Conservation (phyloP, 2,888 invertebrate species). For the Matsumyia berberina region DNA sequence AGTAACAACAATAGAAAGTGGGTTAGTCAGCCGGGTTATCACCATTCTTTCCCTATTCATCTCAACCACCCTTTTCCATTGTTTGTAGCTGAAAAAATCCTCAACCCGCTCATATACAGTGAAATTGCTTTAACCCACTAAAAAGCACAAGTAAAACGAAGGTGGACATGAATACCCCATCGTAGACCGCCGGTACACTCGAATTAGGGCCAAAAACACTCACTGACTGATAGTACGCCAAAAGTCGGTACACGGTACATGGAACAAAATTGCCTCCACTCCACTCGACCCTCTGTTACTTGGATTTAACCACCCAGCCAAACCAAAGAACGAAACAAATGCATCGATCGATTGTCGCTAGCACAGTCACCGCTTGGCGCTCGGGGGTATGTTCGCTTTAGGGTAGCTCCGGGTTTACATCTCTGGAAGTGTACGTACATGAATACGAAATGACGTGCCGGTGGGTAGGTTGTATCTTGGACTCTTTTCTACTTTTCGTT, state of each 20-base stretch:
- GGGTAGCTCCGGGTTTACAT: slow-evolving; percentile 52
- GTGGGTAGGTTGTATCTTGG: slow-evolving; percentile 25
- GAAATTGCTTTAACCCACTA: slow-evolving; percentile 69
- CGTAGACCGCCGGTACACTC: slow-evolving; percentile 47
- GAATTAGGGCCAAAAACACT: slow-evolving; percentile 54
- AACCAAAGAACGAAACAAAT: slow-evolving; percentile 43
- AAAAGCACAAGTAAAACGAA: no score
- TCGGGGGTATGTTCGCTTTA: slow-evolving; percentile 14
- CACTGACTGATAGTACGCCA: slow-evolving; percentile 14
- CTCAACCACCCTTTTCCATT: slow-evolving; percentile 15
- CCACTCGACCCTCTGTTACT: slow-evolving; percentile 14
- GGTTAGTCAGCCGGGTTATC: slow-evolving; percentile 61
- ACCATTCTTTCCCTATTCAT: background rate
- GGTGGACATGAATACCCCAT: slow-evolving; percentile 2
- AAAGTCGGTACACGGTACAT: slow-evolving; percentile 24
- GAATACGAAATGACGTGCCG: slow-evolving; percentile 38
- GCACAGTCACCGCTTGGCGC: slow-evolving; percentile 1
- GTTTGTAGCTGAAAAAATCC: slow-evolving; percentile 18
- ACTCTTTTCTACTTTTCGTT: slow-evolving; percentile 6
- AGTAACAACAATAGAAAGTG: slow-evolving; percentile 60
- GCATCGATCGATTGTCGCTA: slow-evolving; percentile 65
- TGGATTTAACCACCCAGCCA: slow-evolving; percentile 8
- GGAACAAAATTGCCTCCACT: slow-evolving; percentile 33
- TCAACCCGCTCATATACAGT: slow-evolving; percentile 24
- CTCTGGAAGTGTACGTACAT: slow-evolving; percentile 50